Evolutionary conservation across 1,140 invertebrate genomes (phyloP).

Genomic region (Pachyrhynchus sulphureomaculatus): DNA sequence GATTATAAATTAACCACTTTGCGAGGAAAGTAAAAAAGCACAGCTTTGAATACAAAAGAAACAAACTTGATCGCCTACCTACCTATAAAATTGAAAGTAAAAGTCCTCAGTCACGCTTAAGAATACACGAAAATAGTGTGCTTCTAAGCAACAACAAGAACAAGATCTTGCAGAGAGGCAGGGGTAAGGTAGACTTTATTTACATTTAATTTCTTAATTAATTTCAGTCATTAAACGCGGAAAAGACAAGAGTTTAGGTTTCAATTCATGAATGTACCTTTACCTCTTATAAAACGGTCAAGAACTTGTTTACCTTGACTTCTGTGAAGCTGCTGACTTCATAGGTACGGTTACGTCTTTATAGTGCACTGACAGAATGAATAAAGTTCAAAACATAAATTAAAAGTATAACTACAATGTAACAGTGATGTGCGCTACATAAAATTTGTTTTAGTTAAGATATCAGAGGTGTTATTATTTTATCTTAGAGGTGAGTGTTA

Average conservation of each 20-base stretch:
- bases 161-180: constrained; percentile 10
- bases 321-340: constrained; percentile 18
- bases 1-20: too few species aligned
- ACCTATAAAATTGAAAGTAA: constrained; percentile 26
- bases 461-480: too few species aligned
- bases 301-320: constrained; percentile 26
- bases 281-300: constrained; percentile 4
- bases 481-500: too few species aligned
- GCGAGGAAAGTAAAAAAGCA: constrained; percentile 22
- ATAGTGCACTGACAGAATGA: constrained; percentile 16
- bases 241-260: neutral
- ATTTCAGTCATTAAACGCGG: constrained; percentile 12
- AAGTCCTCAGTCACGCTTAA: constrained; percentile 12
- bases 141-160: constrained; percentile 12
- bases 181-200: constrained; percentile 16
- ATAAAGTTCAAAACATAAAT: constrained; percentile 19
- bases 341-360: constrained; percentile 23
- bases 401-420: neutral
- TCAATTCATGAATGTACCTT: constrained; percentile 1
- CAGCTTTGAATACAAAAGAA: constrained; percentile 23
- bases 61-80: constrained; percentile 27
- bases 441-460: too few species aligned
- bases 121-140: constrained; percentile 19
- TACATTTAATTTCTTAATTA: constrained; percentile 6
- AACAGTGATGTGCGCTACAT: too few species aligned